Conservation (phyloP, 2,113 vertebrate species). For the Motacilla tschutschensis region DNA sequence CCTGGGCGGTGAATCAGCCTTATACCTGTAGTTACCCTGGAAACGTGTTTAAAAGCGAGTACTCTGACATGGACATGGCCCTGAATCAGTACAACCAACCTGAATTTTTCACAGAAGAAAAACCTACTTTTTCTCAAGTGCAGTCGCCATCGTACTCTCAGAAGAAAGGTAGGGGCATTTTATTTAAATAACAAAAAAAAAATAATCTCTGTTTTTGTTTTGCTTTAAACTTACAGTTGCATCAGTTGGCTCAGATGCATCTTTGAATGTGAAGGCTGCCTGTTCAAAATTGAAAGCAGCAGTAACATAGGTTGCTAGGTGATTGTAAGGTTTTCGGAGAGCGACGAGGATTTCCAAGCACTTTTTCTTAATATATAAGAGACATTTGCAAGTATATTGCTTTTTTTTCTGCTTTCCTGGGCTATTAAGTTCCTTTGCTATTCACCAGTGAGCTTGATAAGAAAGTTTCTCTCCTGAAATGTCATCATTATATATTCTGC, state of each 20-base stretch:
- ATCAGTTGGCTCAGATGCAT: conserved; percentile 50
- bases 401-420: not conserved
- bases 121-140: conserved; percentile 86
- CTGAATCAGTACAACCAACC: conserved; percentile 87
- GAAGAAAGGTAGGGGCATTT: conserved; percentile 89
- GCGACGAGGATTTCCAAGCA: conserved; percentile 40
- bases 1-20: conserved; percentile 87
- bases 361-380: conserved; percentile 47
- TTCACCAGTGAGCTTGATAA: conserved; percentile 11
- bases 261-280: conserved; percentile 61
- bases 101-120: conserved; percentile 88
- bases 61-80: conserved; percentile 87
- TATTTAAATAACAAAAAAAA: conserved; percentile 40
- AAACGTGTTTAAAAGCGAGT: conserved; percentile 87
- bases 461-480: conserved; percentile 43
- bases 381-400: not conserved
- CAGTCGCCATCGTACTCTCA: conserved; percentile 85
- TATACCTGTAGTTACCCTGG: conserved; percentile 86
- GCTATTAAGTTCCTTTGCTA: conserved; percentile 22
- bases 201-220: conserved; percentile 7
- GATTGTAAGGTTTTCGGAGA: conserved; percentile 57
- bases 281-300: conserved; percentile 66
- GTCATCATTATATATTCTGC: not conserved
- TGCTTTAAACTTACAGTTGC: conserved; percentile 62
- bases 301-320: conserved; percentile 72